Base-by-base conservation (phyloP, 2,888 invertebrate genomes). In the Poecilobothrus nobilitatus region DNA sequence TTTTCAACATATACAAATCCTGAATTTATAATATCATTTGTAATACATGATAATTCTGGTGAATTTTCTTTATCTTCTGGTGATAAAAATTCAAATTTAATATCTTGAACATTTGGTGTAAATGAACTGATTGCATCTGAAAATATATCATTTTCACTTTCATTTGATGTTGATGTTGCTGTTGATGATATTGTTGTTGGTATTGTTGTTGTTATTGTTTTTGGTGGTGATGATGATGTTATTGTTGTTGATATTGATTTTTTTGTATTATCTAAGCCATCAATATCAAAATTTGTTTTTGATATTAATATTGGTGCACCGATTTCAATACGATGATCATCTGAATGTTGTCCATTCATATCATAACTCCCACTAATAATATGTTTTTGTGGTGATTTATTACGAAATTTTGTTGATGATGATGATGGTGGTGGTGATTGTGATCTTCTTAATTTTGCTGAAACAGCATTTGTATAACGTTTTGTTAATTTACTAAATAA, bases 301-400 rank as follows among this genome's bases (percentile, higher is more conserved):
- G 81, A 82, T 72, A 82, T 81, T 15, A 82, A 65, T 3, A 82
- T 71, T 1, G 81, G 81, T 7, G 81, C 81, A 9, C 81, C 81
- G 34, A 82, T 82, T 72, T 82, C 81, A 22, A 79, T 71, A 7
- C 79, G 79, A 73, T 81, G 80, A 73, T 81, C 81, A 18, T 81
- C 81, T 5, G 79, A 79, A 64, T 79, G 73, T 65, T 76, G 72
- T 10, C 81, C 81, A 21, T 77, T 80, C 81, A 82, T 82, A 71
- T 82, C 78, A 72, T 82, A 82, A 70, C 81, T 81, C 61, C 81
- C 82, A 0, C 77, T 77, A 5, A 76, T 73, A 2, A 77, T 69
- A 27, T 37, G 62, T 67, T 80, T 80, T 20, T 74, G 74, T 1
- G 80, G 78, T 18, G 80, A 78, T 37, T 68, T 73, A 15, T 74